Conservation (phyloP, 1,140 invertebrate species). For the Penaeus vannamei region DNA sequence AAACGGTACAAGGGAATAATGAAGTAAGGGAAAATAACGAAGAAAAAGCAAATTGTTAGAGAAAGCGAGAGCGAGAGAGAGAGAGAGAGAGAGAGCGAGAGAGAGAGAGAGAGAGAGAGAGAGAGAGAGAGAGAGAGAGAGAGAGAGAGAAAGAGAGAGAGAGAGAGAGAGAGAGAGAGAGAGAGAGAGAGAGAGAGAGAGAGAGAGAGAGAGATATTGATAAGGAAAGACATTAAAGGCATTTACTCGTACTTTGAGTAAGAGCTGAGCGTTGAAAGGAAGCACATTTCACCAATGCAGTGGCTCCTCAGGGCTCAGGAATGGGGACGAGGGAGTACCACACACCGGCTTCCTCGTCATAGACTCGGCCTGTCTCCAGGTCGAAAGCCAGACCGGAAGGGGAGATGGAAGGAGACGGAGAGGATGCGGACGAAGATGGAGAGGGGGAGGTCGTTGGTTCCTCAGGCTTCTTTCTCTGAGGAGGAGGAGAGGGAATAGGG, state of each 20-base stretch:
- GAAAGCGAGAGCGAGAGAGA: too few species aligned
- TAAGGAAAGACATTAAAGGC: not conserved
- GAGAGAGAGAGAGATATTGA: too few species aligned
- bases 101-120: too few species aligned
- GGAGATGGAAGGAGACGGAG: slow-evolving; percentile 25
- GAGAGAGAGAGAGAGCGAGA: too few species aligned
- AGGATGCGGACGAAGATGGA: not conserved
- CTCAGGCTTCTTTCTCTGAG: not conserved
- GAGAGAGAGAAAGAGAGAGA: too few species aligned
- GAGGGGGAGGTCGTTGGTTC: not conserved
- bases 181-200: too few species aligned
- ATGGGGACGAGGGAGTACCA: slow-evolving; percentile 68
- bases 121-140: too few species aligned
- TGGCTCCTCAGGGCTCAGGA: not conserved
- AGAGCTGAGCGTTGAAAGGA: not conserved
- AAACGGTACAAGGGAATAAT: too few species aligned
- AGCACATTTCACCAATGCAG: not conserved
- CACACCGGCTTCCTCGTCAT: slow-evolving; percentile 68
- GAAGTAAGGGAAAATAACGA: too few species aligned
- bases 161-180: too few species aligned
- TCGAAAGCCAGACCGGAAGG: slow-evolving; percentile 58
- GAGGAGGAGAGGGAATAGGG: not conserved
- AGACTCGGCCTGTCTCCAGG: slow-evolving; percentile 67
- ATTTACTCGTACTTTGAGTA: not conserved
- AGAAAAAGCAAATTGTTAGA: too few species aligned